Evolutionary conservation across 2,888 invertebrate genomes (phyloP).

Genomic region (Trachelus tabidus): DNA sequence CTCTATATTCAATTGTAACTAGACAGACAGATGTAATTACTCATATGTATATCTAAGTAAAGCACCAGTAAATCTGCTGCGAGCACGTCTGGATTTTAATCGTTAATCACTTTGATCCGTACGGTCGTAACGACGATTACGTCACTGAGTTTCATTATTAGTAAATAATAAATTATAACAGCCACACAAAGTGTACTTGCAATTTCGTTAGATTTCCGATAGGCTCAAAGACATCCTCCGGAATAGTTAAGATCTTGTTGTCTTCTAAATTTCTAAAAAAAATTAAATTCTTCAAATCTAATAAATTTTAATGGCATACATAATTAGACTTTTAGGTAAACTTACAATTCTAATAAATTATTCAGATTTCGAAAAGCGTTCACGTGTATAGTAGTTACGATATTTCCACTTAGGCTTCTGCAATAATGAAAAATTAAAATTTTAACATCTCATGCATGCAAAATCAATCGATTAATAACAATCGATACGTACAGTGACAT

Average conservation of each 20-base stretch:
- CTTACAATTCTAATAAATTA: conserved; percentile 69
- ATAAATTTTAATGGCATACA: neutral
- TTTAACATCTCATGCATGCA: neutral
- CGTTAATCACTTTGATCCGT: conserved; percentile 12
- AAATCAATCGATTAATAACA: neutral
- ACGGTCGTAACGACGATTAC: conserved; percentile 4
- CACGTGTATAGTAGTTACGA: conserved; percentile 64
- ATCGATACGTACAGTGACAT: conserved; percentile 66
- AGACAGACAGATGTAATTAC: neutral
- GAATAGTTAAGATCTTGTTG: conserved; percentile 66
- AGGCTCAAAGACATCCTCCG: conserved; percentile 63
- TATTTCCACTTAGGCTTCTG: conserved; percentile 64
- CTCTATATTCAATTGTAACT: neutral
- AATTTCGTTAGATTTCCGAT: conserved; percentile 66
- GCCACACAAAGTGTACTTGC: conserved; percentile 61
- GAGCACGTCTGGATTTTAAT: conserved; percentile 41
- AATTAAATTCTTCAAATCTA: neutral
- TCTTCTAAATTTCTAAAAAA: conserved; percentile 66
- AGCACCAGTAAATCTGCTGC: conserved; percentile 33
- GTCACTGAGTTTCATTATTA: neutral
- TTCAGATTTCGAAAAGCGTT: conserved; percentile 65
- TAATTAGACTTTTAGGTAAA: conserved; percentile 25
- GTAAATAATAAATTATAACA: neutral
- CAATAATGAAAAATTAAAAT: conserved; percentile 18
- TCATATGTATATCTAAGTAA: conserved; percentile 7